These are phyloP conservation scores for Catostylus mosaicus DNA, from an alignment of 30 jellyfish, hydroid and myxozoan genomes.

Conservation along the genomic window DNA sequence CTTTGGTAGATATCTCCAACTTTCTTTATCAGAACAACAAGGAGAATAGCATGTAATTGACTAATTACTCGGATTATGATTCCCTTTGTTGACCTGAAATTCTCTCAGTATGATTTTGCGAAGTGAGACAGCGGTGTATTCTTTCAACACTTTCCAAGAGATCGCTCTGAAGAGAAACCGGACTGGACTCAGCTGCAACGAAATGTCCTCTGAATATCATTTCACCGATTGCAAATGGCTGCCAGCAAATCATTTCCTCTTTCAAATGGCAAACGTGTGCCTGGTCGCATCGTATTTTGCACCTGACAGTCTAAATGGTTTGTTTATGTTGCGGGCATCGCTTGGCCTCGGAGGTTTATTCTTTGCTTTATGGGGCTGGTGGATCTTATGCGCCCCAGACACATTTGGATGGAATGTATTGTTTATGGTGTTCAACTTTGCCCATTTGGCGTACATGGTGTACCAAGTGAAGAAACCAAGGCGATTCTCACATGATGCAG, in stretches of 20 bases:
- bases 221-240: constrained; percentile 74
- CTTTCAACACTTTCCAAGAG: too few relatives aligned
- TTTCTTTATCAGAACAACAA: too few relatives aligned
- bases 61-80: too few relatives aligned
- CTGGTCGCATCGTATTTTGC: constrained; percentile 72
- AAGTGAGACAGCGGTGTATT: too few relatives aligned
- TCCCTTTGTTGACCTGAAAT: too few relatives aligned
- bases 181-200: too few relatives aligned
- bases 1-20: too few relatives aligned
- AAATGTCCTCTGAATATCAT: too few relatives aligned
- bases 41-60: too few relatives aligned
- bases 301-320: constrained; percentile 70
- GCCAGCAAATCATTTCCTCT: constrained; percentile 70
- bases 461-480: constrained; percentile 65
- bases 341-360: constrained; percentile 77
- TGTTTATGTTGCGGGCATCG: constrained; percentile 62
- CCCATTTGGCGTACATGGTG: constrained; percentile 51
- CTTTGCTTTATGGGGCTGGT: constrained; percentile 83
- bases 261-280: constrained; percentile 83
- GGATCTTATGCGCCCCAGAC: constrained; percentile 85
- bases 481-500: constrained; percentile 60
- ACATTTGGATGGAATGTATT: constrained; percentile 82
- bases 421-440: constrained; percentile 58
- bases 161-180: too few relatives aligned
- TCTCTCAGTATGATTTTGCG: too few relatives aligned